A percentile compares a stretch with the other conserved stretches of the same genome.
Conservation (phyloP, 1,140 invertebrate species). For the Drosophila repletoides region DNA sequence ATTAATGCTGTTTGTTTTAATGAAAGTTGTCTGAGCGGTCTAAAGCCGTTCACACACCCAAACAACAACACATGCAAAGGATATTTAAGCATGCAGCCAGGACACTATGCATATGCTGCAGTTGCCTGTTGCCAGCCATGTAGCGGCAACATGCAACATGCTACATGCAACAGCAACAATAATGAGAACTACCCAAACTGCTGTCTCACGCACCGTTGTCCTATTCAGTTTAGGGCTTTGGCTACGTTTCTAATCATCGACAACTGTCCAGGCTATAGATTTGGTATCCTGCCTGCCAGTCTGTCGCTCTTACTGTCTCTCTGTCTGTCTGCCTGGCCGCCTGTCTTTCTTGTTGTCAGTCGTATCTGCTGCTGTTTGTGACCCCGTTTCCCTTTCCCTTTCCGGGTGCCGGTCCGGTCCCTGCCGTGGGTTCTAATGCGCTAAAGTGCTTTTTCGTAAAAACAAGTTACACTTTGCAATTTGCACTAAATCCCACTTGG, state of each 20-base stretch:
- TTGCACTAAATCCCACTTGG: slow-evolving; percentile 80
- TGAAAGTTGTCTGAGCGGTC: slow-evolving; percentile 60
- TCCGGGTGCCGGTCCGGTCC: too few species aligned
- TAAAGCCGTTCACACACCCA: slow-evolving; percentile 9
- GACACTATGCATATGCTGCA: slow-evolving; percentile 42
- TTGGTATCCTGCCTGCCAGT: slow-evolving; percentile 13
- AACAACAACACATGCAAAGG: slow-evolving; percentile 19
- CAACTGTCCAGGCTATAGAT: slow-evolving; percentile 71
- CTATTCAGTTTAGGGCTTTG: slow-evolving; percentile 18
- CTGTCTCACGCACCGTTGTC: slow-evolving; percentile 36
- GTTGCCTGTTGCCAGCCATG: slow-evolving; percentile 58
- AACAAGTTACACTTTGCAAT: slow-evolving; percentile 81
- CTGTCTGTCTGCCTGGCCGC: slow-evolving; percentile 17
- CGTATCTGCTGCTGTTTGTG: neutral
- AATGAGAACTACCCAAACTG: slow-evolving; percentile 4
- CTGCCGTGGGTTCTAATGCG: slow-evolving; percentile 72
- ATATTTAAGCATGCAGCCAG: slow-evolving; percentile 46
- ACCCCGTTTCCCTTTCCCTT: too few species aligned
- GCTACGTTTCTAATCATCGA: slow-evolving; percentile 71
- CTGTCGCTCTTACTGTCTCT: neutral
- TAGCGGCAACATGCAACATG: slow-evolving; percentile 51
- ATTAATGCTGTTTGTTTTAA: slow-evolving; percentile 78
- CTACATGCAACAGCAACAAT: slow-evolving; percentile 36
- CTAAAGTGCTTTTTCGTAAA: slow-evolving; percentile 80
- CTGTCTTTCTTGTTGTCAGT: too few species aligned